Evolutionary conservation across 2,888 invertebrate genomes (phyloP), one percentile per base, ranked within the genome.

Genomic region (Dryocosmus kuriphilus): DNA sequence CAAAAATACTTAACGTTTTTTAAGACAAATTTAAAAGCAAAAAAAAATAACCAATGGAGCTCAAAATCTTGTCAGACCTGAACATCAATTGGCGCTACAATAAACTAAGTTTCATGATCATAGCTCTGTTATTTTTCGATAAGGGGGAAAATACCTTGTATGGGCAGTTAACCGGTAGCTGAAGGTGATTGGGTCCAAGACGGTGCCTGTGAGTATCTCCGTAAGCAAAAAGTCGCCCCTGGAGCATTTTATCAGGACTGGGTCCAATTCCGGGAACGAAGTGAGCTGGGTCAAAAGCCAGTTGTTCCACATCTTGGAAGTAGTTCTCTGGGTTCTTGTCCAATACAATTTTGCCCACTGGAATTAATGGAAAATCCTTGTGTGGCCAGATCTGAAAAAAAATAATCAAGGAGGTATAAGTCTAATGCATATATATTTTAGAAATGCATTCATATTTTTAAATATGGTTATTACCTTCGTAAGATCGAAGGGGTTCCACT

Each of bases 161-260:
- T 0, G 99, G 98, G 90, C 98, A 98, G 92, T 99, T 99, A 27
- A 99, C 98, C 0, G 98, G 97, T 62, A 99, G 94, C 91, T 98
- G 98, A 82, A 96, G 93, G 91, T 95, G 97, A 93, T 99, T 99
- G 1, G 97, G 94, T 8, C 99, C 99, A 85, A 99, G 93, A 74
- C 98, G 95, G 92, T 98, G 95, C 81, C 96, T 94, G 88, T 99
- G 99, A 0, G 99, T 98, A 92, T 99, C 99, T 0, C 95, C 94
- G 92, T 99, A 98, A 0, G 97, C 94, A 91, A 98, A 97, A 19
- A 98, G 92, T 80, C 98, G 95, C 2, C 96, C 97, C 89, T 96
- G 95, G 83, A 98, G 93, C 97, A 98, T 96, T 92, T 97, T 98
- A 91, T 99, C 98, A 0, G 97, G 98, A 51, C 97, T 97, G 1